phyloP scores from a whole-genome alignment of 2,113 vertebrate species.

The Carassius gibelio region DNA sequence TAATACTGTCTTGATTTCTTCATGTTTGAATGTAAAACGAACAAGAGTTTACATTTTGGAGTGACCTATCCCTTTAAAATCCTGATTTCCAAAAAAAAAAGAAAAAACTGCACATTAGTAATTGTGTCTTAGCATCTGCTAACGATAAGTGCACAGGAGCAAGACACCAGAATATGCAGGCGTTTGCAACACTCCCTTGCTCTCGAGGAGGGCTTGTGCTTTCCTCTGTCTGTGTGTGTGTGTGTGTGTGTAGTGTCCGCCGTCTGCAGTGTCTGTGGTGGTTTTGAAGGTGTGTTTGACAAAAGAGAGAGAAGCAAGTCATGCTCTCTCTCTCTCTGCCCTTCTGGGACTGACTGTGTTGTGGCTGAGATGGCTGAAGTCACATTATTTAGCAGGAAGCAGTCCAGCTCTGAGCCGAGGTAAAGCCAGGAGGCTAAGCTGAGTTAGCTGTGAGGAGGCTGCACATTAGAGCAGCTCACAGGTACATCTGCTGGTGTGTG shows the following conservation, averaged over 20 bases:
- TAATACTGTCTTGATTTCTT: too few species aligned
- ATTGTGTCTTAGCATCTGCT: background rate
- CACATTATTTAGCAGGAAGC: slow-evolving; percentile 37
- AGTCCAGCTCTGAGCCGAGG: slow-evolving; percentile 2
- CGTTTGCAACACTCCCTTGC: background rate
- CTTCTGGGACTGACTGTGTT: slow-evolving; percentile 44
- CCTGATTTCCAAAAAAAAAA: too few species aligned
- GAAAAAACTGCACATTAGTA: background rate
- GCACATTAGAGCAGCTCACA: slow-evolving; percentile 34
- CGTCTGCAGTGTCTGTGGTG: slow-evolving; percentile 20
- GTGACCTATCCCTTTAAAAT: too few species aligned
- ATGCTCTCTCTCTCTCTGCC: slow-evolving; percentile 44
- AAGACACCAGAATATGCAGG: background rate
- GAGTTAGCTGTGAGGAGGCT: slow-evolving; percentile 15
- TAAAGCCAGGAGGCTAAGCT: slow-evolving; percentile 7
- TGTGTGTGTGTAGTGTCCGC: background rate
- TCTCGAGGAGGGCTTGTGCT: background rate
- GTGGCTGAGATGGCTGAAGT: slow-evolving; percentile 22
- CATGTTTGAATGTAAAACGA: too few species aligned
- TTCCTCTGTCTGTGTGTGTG: background rate
- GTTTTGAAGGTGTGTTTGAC: slow-evolving; percentile 35
- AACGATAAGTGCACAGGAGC: background rate
- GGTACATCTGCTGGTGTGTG: slow-evolving; percentile 21
- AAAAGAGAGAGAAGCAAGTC: slow-evolving; percentile 35
- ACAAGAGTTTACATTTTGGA: too few species aligned